These are phyloP conservation scores for Coturnix japonica DNA, from an alignment of 2,113 vertebrate genomes.

Conservation along the genomic window DNA sequence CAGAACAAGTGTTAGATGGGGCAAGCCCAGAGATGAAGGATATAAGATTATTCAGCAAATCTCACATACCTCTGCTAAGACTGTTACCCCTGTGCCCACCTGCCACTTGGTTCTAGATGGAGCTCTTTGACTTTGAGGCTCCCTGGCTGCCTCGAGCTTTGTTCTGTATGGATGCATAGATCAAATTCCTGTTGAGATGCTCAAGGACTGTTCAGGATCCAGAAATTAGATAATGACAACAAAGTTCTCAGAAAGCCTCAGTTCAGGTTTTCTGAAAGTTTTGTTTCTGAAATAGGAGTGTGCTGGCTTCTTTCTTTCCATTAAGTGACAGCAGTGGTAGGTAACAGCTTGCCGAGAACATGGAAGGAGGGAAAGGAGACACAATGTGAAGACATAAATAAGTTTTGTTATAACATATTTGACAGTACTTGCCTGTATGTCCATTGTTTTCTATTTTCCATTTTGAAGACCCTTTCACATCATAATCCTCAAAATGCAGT, in stretches of 20 bases:
- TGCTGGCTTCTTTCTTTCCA: neutral
- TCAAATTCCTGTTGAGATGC: rapidly evolving
- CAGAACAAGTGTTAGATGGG: neutral
- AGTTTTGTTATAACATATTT: neutral
- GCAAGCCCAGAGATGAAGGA: neutral
- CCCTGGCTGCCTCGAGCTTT: neutral
- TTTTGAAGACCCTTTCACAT: neutral
- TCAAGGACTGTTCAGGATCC: rapidly evolving
- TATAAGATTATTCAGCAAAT: neutral
- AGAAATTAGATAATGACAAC: rapidly evolving
- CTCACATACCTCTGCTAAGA: neutral
- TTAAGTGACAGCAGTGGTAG: neutral
- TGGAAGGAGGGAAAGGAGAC: rapidly evolving
- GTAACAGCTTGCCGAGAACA: neutral
- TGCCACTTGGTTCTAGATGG: no score
- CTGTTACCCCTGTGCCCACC: rapidly evolving
- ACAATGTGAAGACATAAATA: neutral
- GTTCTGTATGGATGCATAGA: neutral
- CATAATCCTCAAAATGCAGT: conserved; percentile 82
- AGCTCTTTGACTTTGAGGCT: neutral
- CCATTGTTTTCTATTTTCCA: conserved; percentile 78
- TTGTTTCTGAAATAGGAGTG: rapidly evolving
- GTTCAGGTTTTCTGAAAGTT: rapidly evolving
- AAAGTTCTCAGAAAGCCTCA: neutral
- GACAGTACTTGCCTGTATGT: conserved; percentile 79